Conservation (phyloP, 64 coral and sea anemone species). For the Actinia equina region DNA sequence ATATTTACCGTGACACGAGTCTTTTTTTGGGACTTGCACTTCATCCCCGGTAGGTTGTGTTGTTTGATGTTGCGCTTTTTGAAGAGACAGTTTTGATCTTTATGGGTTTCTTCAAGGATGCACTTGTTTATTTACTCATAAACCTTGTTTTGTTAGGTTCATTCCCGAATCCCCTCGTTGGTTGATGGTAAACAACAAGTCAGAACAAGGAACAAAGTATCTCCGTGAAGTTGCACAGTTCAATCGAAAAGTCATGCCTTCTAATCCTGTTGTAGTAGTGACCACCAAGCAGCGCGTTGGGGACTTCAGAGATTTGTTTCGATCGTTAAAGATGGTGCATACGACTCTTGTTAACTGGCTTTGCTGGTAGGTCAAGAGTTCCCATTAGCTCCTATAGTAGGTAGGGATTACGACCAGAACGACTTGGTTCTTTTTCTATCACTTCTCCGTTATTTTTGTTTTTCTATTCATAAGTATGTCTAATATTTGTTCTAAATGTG, state of each 20-base stretch:
- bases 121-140: not conserved
- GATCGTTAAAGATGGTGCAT: slow-evolving; percentile 26
- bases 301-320: slow-evolving; percentile 49
- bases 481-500: no score
- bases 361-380: slow-evolving; percentile 15
- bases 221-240: slow-evolving; percentile 25
- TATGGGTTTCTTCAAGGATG: no score
- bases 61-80: no score
- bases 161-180: slow-evolving; percentile 49
- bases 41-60: no score
- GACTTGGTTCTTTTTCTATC: no score
- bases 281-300: slow-evolving; percentile 23
- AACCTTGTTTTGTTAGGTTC: not conserved
- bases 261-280: slow-evolving; percentile 4
- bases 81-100: no score
- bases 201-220: slow-evolving; percentile 13
- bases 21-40: no score
- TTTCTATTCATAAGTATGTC: no score
- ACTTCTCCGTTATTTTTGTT: no score
- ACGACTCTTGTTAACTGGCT: slow-evolving; percentile 40
- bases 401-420: no score
- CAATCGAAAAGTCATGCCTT: slow-evolving; percentile 44
- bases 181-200: slow-evolving; percentile 23
- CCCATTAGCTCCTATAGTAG: no score
- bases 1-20: no score